Conservation (phyloP, 2,797 vertebrate genomes). For the Falco berigora region DNA sequence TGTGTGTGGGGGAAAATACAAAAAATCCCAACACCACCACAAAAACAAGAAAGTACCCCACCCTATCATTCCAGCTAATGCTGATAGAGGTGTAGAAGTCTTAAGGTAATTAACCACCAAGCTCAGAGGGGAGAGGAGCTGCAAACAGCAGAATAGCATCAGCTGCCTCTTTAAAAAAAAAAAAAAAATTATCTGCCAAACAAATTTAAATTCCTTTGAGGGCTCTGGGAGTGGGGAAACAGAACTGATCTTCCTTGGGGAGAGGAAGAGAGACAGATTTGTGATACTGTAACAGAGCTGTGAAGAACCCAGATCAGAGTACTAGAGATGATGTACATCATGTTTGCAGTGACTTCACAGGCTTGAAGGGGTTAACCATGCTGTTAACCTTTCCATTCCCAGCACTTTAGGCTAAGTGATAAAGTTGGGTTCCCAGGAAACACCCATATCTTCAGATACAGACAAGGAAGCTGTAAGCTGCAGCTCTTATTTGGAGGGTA, state of each 20-base stretch:
- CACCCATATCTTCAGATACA: background rate
- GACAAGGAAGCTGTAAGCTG: background rate
- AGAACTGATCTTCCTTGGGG: background rate
- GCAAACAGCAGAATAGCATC: background rate
- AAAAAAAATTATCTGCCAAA: background rate
- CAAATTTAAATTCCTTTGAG: background rate
- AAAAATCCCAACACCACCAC: no score
- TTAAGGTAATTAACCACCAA: background rate
- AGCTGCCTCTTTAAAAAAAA: background rate
- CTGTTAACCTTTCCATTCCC: background rate
- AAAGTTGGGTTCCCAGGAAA: background rate
- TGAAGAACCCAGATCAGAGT: background rate
- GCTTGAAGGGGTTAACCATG: background rate
- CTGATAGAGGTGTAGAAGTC: background rate
- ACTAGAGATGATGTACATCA: background rate
- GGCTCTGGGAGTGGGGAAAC: background rate
- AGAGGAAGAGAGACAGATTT: background rate
- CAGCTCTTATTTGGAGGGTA: background rate
- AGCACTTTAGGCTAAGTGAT: background rate
- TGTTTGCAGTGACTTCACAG: background rate
- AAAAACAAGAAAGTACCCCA: background rate
- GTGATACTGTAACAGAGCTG: background rate
- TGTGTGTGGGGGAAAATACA: background rate
- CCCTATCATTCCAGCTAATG: background rate
- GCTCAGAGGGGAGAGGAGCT: background rate